These are phyloP conservation scores for Latrodectus geometricus DNA, from an alignment of 1,140 invertebrate species.

Conservation along the genomic window DNA sequence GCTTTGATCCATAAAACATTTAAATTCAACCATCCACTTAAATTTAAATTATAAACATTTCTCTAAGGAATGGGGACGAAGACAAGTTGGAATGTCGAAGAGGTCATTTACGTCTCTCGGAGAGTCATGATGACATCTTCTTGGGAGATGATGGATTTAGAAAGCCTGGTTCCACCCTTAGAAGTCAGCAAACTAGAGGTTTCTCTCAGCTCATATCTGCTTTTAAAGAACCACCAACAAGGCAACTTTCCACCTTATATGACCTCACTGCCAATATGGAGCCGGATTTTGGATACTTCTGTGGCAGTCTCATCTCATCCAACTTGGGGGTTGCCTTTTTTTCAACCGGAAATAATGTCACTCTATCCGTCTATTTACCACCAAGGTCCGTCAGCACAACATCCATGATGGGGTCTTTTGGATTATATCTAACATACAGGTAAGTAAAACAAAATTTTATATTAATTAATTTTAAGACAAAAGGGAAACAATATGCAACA, in stretches of 20 bases:
- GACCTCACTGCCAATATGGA: conserved; percentile 40
- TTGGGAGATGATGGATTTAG: conserved; percentile 40
- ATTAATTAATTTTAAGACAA: too few species aligned
- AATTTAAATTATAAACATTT: too few species aligned
- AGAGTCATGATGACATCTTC: conserved; percentile 53
- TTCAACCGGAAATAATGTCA: conserved; percentile 62
- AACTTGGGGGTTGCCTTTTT: conserved; percentile 57
- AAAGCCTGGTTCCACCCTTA: conserved; percentile 10
- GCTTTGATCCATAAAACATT: too few species aligned
- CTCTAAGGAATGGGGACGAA: conserved; percentile 32
- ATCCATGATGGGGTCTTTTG: conserved; percentile 52
- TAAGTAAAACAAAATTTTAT: background rate
- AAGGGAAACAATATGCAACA: too few species aligned
- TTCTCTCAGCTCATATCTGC: conserved; percentile 61
- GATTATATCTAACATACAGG: conserved; percentile 63
- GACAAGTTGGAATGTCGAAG: conserved; percentile 36
- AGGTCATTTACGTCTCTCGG: conserved; percentile 55
- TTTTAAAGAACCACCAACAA: conserved; percentile 34
- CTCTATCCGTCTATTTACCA: conserved; percentile 55
- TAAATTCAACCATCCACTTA: too few species aligned
- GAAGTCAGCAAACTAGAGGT: conserved; percentile 59
- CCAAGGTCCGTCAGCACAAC: conserved; percentile 51
- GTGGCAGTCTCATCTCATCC: conserved; percentile 43
- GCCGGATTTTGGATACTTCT: conserved; percentile 61
- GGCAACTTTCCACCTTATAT: conserved; percentile 53